Base-by-base conservation (phyloP, 1,140 invertebrate species). In the Drosophila sp. region DNA sequence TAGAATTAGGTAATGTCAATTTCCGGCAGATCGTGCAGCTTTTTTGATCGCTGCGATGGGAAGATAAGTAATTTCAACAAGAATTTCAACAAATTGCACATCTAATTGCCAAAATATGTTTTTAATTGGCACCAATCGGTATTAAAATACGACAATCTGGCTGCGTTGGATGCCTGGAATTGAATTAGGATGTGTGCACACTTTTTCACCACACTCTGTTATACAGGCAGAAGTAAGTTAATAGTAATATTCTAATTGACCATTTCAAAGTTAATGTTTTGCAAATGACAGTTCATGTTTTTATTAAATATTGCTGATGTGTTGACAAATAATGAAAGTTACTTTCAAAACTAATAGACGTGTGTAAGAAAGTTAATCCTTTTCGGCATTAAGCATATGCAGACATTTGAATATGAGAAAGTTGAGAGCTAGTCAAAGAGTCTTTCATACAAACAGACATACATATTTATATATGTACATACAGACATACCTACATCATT, bases 361-460 rank as follows among this genome's bases (percentile, higher is more conserved):
- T 36, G 21, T 32, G 9, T 66, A 36, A 6, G 36, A 46, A 45
- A 50, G 46, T 41, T 58, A 67, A 67, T 67, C 64, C 64, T 67
- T 67, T 65, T 56, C 21, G 53, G 16, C 62, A 40, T 62, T 50
- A 11, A 50, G 27, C 5, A 50, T 38, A 32, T 62, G 50, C 36
- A 56, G 6, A 56, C 18, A 48, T 56, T 65, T 56, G 8, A 53
- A 64, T 64, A 25, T 36, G 36, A 40, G 53, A 56, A 56, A 56
- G 53, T 56, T 27, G 50, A 36, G 32, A 18, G 14, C 9, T 18
- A 34, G 50, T 38, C 14, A 36, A 41, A 50, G 25, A 50, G 25
- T n/a, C 46, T 14, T 21, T 21, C 4, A 21, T 21, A 2, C 1
- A 50, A 27, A 29, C 45, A n/a, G 7, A 25, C 13, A 48, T 0